Evolutionary conservation across 92 coral and sea anemone species (phyloP), one percentile per base, ranked within the genome.

Genomic region (Phenganax marumi): DNA sequence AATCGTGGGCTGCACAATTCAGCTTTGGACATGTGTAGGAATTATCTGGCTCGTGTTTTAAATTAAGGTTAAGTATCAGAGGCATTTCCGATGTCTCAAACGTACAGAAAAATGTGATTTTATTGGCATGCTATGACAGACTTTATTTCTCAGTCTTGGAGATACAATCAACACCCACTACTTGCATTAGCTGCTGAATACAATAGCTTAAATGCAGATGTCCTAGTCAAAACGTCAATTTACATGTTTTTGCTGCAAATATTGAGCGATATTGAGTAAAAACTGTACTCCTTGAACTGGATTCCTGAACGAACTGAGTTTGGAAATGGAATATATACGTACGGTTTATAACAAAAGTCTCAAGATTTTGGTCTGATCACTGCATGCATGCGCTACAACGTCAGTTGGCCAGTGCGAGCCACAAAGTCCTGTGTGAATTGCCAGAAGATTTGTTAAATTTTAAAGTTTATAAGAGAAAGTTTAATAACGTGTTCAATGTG

Each of bases 181-280:
- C 22, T 75, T 65, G 43, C 80, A 75, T 57, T 77, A 77, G 63
- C 19, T 26, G 0, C 12, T 58, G 81, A 77, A 77, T 77, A 77
- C 81, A 77, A 77, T 77, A 77, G 81, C 18, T 43, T 57, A 77
- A 77, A 77, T 77, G 69, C 81, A 33, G 47, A n/a, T 39, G 39
- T 6, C 39, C 0, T 23, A 23, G 68, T 62, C 68, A 62, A 62
- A 62, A 33, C 43, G 43, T 33, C 43, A 33, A 33, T 33, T 33
- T 33, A 33, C 5, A 33, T 33, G 43, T 33, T 16, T 19, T 8
- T 10, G 21, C 22, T 3, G 7, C 66, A 60, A 56, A 0, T 56
- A 33, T 33, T 33, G 43, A 33, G 2, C 5, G 19, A 56, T n/a
- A 11, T 56, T 6, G n/a, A 56, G 63, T 21, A 14, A 8, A 56